These are phyloP conservation scores for Toxotes jaculatrix DNA, from an alignment of 2,113 vertebrate species.

Conservation along the genomic window DNA sequence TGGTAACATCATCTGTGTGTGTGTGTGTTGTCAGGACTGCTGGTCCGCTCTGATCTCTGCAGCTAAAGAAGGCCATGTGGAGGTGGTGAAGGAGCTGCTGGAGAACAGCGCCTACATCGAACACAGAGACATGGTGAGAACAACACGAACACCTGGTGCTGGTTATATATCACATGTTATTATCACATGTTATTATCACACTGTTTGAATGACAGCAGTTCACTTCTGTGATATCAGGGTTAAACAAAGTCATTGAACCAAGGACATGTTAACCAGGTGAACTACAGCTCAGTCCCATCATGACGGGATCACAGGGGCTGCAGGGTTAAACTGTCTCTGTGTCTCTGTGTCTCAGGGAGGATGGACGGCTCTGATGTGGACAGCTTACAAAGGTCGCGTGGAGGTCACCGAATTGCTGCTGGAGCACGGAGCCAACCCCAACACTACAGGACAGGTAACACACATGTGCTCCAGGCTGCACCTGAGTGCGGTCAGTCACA, in stretches of 20 bases:
- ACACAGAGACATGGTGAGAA: constrained; percentile 94
- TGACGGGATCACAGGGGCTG: no score
- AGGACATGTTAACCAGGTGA: no score
- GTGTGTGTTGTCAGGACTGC: constrained; percentile 88
- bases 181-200: no score
- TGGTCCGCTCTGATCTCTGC: constrained; percentile 98
- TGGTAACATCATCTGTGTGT: constrained; percentile 53
- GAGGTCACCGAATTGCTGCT: constrained; percentile 91
- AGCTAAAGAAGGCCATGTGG: constrained; percentile 93
- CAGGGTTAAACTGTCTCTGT: neutral
- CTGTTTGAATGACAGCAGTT: no score
- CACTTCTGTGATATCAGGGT: no score
- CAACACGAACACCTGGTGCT: neutral
- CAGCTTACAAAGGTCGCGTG: constrained; percentile 91
- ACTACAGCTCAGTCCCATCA: no score
- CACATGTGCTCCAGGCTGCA: neutral
- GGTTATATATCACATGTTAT: no score
- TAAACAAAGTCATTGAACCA: no score
- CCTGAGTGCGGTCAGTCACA: no score
- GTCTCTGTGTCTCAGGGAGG: constrained; percentile 87
- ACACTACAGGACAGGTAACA: constrained; percentile 94
- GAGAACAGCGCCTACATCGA: constrained; percentile 90
- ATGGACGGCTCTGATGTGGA: constrained; percentile 98
- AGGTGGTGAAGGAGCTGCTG: constrained; percentile 92
- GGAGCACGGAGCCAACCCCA: constrained; percentile 92